Evolutionary conservation across 1,140 invertebrate genomes (phyloP), one percentile per base, ranked within the genome.

Genomic region (Solen grandis): DNA sequence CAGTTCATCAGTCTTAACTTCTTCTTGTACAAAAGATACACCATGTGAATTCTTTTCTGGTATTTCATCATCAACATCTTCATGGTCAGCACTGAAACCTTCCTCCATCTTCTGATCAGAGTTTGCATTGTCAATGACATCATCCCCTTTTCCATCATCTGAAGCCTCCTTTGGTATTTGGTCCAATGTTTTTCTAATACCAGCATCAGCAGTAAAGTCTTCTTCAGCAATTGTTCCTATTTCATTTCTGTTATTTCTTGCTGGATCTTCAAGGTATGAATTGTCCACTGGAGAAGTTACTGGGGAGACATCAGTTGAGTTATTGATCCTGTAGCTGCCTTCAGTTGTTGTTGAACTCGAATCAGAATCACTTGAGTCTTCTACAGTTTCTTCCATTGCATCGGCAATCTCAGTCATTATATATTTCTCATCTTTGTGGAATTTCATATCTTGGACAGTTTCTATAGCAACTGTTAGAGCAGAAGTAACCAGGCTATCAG

Each of bases 261-360:
- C 10, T 29, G 22, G n/a, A 68, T 5, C 5, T n/a, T 38, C 27
- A 33, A 54, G 13, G 27, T 31, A 4, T 29, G 5, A 22, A 54
- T 54, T 31, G 0, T 57, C 25, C 46, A 38, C 14, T 41, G 63
- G 75, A 10, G 63, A 65, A 13, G 19, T 36, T 4, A 27, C 65
- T 27, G 63, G 65, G 63, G 38, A 55, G 2, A 69, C 19, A 46
- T 66, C 74, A 65, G 22, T 59, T 14, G 69, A 74, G 31, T 72
- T 27, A 41, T 74, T 57, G 8, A 86, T 77, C 38, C 77, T 65
- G 31, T 86, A 83, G 66, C 83, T 87, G 2, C 84, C 84, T 33
- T 87, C 86, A 54, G 84, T 84, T 35, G 84, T 85, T n/a, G 86
- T 84, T 13, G 84, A 85, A 22, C 82, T 81, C 0, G 50, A 46